Evolutionary conservation across 2,888 invertebrate species (phyloP).

Genomic region (Apodemia zela): DNA sequence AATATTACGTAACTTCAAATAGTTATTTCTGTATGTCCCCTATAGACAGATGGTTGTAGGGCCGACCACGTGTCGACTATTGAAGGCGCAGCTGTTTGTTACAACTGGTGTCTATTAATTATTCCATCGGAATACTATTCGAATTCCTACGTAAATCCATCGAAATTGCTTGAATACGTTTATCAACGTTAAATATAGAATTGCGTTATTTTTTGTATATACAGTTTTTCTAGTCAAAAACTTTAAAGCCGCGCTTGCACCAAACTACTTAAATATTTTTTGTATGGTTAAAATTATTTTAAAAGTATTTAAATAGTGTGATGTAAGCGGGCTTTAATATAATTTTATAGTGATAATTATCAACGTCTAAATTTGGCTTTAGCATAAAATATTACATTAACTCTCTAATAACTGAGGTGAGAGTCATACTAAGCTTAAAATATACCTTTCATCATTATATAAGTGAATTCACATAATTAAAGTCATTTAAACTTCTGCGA

Average conservation of each 20-base stretch:
- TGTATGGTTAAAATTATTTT: too few relatives aligned
- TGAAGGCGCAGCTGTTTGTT: constrained; percentile 2
- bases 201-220: too few relatives aligned
- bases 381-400: not conserved
- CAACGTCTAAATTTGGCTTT: not conserved
- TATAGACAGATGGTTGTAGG: not conserved
- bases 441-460: not conserved
- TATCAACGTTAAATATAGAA: not conserved
- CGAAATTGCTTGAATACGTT: not conserved
- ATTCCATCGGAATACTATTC: not conserved
- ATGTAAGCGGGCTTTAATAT: too few relatives aligned
- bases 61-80: constrained; percentile 9
- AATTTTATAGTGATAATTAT: too few relatives aligned
- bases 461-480: not conserved
- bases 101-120: constrained; percentile 1
- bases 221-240: too few relatives aligned
- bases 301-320: too few relatives aligned
- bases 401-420: not conserved
- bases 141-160: not conserved
- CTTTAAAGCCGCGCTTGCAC: too few relatives aligned
- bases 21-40: constrained; percentile 1
- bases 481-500: not conserved
- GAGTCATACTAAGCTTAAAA: not conserved
- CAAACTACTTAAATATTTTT: too few relatives aligned
- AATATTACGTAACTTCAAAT: not conserved